Evolutionary conservation across 2,888 invertebrate genomes (phyloP), one percentile per base, ranked within the genome.

Genomic region (Mimas tiliae): DNA sequence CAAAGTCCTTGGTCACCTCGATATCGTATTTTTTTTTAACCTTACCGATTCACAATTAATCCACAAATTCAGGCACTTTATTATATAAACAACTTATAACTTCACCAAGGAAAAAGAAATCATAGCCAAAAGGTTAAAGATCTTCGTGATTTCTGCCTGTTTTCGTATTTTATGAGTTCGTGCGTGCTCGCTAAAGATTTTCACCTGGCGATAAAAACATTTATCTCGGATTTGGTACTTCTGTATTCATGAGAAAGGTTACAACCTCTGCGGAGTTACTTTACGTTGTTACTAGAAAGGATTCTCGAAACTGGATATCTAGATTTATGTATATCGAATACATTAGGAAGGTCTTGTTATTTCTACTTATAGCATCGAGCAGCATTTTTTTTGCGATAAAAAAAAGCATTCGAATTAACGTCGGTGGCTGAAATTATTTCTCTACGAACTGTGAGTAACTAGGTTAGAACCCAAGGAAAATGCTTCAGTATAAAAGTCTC

Each of bases 231-330:
- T 19, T 58, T 42, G 11, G 19, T 34, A 33, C 45, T 45, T 53
- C 53, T n/a, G 19, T 58, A 58, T 16, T 58, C 42, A 58, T 55
- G 55, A 58, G 58, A 58, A 38, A 42, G 38, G 42, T 58, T 58
- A 58, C 58, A 16, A 11, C 12, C 19, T 34, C 16, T 58, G 42
- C 42, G 12, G 55, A 14, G 52, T 45, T 14, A 14, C 45, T 45
- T 45, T 45, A 45, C 14, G 4, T 50, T 9, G 50, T 50, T 19
- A 50, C 50, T 50, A 50, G 19, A 50, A 50, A 50, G 16, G 48
- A 9, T 19, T 50, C 9, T 45, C 14, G 45, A 45, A 45, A 19
- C 16, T 16, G 48, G 16, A 50, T 50, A 50, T 50, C 50, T 19
- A 19, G 50, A 50, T 19, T 50, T 19, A n/a, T n/a, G 27, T 3